These are phyloP conservation scores for Tricholauxania praeusta DNA, from an alignment of 2,888 invertebrate species.

Conservation along the genomic window DNA sequence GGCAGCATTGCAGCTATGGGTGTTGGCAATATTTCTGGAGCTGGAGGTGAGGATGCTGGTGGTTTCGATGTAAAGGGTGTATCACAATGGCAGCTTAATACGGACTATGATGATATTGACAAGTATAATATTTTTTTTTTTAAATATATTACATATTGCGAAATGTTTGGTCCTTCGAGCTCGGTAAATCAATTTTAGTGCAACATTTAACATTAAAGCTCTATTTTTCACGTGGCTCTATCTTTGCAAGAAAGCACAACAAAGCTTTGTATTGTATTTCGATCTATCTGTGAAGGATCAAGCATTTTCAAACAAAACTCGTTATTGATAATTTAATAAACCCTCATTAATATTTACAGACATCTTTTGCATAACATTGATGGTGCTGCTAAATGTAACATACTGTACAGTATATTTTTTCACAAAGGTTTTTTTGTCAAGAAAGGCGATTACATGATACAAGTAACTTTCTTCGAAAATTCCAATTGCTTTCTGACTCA, in stretches of 20 bases:
- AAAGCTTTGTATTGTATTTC: too few species aligned
- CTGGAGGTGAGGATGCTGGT: not conserved
- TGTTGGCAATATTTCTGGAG: not conserved
- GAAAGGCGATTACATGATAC: conserved; percentile 61
- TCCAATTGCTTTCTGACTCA: conserved; percentile 23
- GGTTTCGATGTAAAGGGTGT: conserved; percentile 40
- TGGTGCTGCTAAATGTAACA: conserved; percentile 53
- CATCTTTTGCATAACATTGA: conserved; percentile 57
- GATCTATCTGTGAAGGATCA: too few species aligned
- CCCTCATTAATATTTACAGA: conserved; percentile 40
- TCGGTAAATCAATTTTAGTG: too few species aligned
- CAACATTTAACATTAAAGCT: too few species aligned
- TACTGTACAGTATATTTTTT: conserved; percentile 72
- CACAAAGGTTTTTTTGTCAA: conserved; percentile 70
- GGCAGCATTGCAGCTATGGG: not conserved
- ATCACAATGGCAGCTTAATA: conserved; percentile 49
- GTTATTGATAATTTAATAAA: too few species aligned
- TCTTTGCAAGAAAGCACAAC: too few species aligned
- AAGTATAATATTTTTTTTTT: conserved; percentile 55
- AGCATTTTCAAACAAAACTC: too few species aligned
- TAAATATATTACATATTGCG: not conserved
- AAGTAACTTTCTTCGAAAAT: conserved; percentile 52
- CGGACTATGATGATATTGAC: conserved; percentile 79
- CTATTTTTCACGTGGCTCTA: too few species aligned
- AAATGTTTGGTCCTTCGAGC: not conserved